Base-by-base conservation (phyloP, 2,888 invertebrate species). In the Halocaridina rubra region DNA sequence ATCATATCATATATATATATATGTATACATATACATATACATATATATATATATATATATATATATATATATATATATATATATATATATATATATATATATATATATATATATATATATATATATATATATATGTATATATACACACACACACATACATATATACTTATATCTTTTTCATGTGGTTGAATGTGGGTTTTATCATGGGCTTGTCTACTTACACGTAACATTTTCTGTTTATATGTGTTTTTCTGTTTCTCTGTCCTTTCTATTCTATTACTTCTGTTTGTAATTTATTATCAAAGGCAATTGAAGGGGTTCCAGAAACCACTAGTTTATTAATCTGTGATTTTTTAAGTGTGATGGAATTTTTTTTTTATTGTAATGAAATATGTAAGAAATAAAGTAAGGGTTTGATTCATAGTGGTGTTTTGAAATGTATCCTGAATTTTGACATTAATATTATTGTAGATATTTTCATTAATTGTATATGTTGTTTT, bases 281-380 rank as follows among this genome's bases (percentile, higher is more conserved):
- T n/a, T n/a, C n/a, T n/a, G n/a, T n/a, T n/a, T n/a, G n/a, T n/a
- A n/a, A n/a, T n/a, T n/a, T n/a, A 82, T 77, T 82, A 77, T 82
- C 76, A 77, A 74, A 33, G 53, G 22, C 67, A 69, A 71, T 69
- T 71, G n/a, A n/a, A 30, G 67, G 76, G 81, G 75, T 76, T 53
- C 77, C 77, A 69, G 76, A 69, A 24, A 77, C 81, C 76, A 82
- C 81, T 82, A 46, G 69, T 82, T 76, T 82, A 82, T 82, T 82
- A 82, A 77, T 82, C 81, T 82, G 81, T 82, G 81, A 82, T 82
- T 76, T n/a, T n/a, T n/a, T 82, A 77, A 77, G 81, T 82, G 81
- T 82, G 81, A 82, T 82, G 81, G 81, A 82, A n/a, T n/a, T n/a
- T n/a, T n/a, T n/a, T n/a, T 53, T 77, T 71, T 82, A 64, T 77